Base-by-base conservation (phyloP, 2,888 invertebrate genomes). In the Limulus polyphemus region DNA sequence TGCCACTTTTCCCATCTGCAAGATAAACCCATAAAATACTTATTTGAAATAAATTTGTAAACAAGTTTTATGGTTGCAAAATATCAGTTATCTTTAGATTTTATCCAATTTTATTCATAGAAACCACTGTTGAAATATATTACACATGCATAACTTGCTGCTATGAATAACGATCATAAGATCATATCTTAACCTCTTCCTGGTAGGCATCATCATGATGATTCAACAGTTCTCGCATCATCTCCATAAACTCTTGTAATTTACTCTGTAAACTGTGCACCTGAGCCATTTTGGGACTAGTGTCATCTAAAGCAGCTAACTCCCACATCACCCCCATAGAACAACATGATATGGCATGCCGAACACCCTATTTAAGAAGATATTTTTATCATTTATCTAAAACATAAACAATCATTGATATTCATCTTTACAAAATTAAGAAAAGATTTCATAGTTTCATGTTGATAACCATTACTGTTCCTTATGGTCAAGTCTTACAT, bases 241-340 rank as follows among this genome's bases (percentile, higher is more conserved):
- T 81, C 68, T 82, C 81, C 78, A 90, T 83, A 76, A 92, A 90
- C 57, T 83, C 83, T 68, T 83, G 83, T 69, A 95, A 79, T 58
- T 87, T 83, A 65, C 83, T 82, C 61, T 77, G 76, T 68, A 94
- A 78, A 69, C 83, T 83, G 69, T 79, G 81, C 67, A 82, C 80
- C 68, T 81, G 83, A 67, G 78, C 81, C 69, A 79, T 81, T 59
- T 78, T 81, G 69, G 70, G 70, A 60, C 73, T 75, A 57, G 83
- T 81, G 72, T 86, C 85, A 78, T 92, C 89, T 59, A 93, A 77
- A 71, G 86, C 85, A 75, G 87, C 83, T 69, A 95, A 82, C 67
- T 90, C 88, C 94, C 95, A 98, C 72, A 90, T 81, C 67, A 95
- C 80, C 47, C 88, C 85, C 77, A 87, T 88, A 76, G 87, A 90